Evolutionary conservation across 2,113 vertebrate species (phyloP), one percentile per base, ranked within the genome.

Genomic region (Chrysochloris asiatica): DNA sequence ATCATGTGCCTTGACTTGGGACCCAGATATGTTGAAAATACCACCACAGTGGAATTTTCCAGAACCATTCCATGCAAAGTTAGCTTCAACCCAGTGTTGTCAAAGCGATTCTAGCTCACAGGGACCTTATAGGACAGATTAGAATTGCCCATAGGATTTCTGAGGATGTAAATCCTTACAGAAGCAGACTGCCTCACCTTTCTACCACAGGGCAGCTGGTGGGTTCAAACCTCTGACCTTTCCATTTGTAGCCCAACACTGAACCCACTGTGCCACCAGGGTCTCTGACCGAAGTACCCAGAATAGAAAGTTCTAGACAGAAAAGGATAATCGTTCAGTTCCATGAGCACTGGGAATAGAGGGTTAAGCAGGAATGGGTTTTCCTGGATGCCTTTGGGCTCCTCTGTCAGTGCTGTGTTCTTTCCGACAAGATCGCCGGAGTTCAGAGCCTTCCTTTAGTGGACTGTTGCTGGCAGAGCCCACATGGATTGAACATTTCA

Each of bases 21-120:
- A 63, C 41, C 45, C 26, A 61, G 33, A 61, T 2, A 0, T 8
- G 17, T 8, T 52, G 86, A 75, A 73, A 93, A 78, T 43, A 16
- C 69, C 56, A 22, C 41, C 36, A 0, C 2, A 1, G 28, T 52
- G 26, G 21, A n/a, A n/a, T n/a, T n/a, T n/a, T 84, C 38, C 3
- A 43, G 67, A 77, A 76, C 87, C 54, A n/a, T 87, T 91, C 93
- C 89, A 61, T 56, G 67, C 33, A 8, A 54, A 47, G 61, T 77
- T 81, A 43, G 41, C 47, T 2, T 7, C n/a, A n/a, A 56, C 54
- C 54, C 54, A 21, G 19, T 56, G 12, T n/a, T n/a, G n/a, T n/a
- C n/a, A n/a, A n/a, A n/a, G n/a, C n/a, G n/a, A n/a, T n/a, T n/a
- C n/a, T n/a, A n/a, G n/a, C n/a, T n/a, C n/a, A n/a, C n/a, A n/a